Evolutionary conservation across 2,888 invertebrate genomes (phyloP), one percentile per base, ranked within the genome.

Genomic region (Apomyelois bistriatella): DNA sequence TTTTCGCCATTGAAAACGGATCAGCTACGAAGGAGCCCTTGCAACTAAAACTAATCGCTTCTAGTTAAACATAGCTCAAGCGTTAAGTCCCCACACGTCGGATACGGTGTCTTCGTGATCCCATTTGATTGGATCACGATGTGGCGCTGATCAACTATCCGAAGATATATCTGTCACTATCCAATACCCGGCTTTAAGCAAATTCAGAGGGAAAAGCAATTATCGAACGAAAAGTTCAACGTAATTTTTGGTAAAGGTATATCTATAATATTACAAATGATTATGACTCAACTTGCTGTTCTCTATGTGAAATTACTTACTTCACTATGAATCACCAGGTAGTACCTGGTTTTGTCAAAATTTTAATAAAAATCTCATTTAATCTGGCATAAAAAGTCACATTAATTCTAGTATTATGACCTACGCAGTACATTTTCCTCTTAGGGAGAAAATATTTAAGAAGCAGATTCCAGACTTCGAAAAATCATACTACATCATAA

Each of bases 101-200:
- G 53, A 46, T 49, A 56, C 58, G 59, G 58, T 59, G 60, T 60
- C 60, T 58, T 59, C 48, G 48, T 64, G 64, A 66, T 66, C 65
- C 65, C 53, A 56, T 58, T 60, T 68, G 68, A 68, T 68, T 68
- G 68, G 66, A 62, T 63, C 61, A 56, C 61, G 61, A 62, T 61
- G 59, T 63, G 64, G 56, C 60, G 61, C 62, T 59, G 60, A 62
- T 60, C 59, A 60, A 62, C 60, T 60, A 60, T 60, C 55, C 59
- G 46, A 55, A 57, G 55, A 59, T 59, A 59, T 57, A 57, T 62
- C 59, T 60, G 62, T 60, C 64, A 59, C 58, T 60, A 58, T 54
- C 53, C 52, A 38, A 58, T 58, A 57, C 55, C 54, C 47, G 56
- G 59, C 53, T 60, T 61, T 56, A 58, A 56, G 56, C 57, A 56